These are phyloP conservation scores for Glyphotaelius pellucidus DNA, from an alignment of 2,888 invertebrate genomes.

Conservation along the genomic window DNA sequence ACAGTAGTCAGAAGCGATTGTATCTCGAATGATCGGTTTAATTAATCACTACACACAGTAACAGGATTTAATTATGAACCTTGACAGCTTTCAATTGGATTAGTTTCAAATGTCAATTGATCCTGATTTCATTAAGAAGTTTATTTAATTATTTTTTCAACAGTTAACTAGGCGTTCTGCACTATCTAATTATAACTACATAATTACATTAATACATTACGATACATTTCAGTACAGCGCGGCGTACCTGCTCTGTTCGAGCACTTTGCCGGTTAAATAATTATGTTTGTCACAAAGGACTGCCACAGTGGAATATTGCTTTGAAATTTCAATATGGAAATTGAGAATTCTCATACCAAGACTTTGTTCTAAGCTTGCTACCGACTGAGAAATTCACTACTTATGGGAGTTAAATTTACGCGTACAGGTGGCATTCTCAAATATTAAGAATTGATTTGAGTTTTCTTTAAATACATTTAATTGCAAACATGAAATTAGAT, in stretches of 20 bases:
- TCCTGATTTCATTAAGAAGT: background rate
- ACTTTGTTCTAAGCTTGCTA: background rate
- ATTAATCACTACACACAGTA: background rate
- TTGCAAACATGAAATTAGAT: no score
- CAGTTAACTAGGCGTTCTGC: background rate
- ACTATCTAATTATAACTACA: background rate
- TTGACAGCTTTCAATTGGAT: background rate
- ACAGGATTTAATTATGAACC: background rate
- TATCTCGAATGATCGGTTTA: no score
- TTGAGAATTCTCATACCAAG: background rate
- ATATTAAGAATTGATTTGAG: background rate
- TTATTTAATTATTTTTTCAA: background rate
- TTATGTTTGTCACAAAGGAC: constrained; percentile 26
- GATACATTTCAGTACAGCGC: background rate
- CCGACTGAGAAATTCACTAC: background rate
- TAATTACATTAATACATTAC: background rate
- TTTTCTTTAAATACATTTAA: background rate
- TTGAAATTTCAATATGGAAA: constrained; percentile 17
- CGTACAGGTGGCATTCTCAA: background rate
- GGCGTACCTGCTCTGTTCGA: background rate
- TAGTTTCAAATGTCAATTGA: background rate
- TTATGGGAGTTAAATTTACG: background rate
- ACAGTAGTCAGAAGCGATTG: no score
- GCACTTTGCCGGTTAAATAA: background rate
- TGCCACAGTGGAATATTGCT: constrained; percentile 14